Evolutionary conservation across 1,140 invertebrate genomes (phyloP), one percentile per base, ranked within the genome.

Genomic region (Bombus cullumanus): DNA sequence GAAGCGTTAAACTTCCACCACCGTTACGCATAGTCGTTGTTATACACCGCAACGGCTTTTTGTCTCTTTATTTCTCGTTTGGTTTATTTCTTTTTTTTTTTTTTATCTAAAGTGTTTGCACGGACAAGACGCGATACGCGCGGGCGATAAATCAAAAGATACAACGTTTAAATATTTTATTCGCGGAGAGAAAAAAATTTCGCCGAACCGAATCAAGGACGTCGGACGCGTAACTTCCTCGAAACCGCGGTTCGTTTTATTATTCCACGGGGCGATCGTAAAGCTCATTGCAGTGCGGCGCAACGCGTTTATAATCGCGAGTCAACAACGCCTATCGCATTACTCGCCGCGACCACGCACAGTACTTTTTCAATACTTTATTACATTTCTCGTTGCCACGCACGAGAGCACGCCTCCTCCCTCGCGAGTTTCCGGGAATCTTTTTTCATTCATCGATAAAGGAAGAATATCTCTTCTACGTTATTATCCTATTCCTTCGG

Each of bases 261-360:
- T 62, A 87, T 77, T 83, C 88, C 39, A 43, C 77, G 57, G 72
- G n/a, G 66, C 31, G n/a, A 82, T 86, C 73, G 68, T 22, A 64
- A 83, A 28, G 74, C 86, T 87, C 69, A 68, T 87, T 84, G 85
- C 85, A 83, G 85, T 73, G 74, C 81, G 81, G 34, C 85, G 85
- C 81, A 83, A 83, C 81, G 66, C 41, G 66, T 83, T 78, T n/a
- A 25, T 75, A 68, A 82, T 86, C 76, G 41, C 79, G 22, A 83
- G 64, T 84, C 73, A 81, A 83, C 76, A 77, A 73, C 81, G 82
- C 69, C 73, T 86, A 74, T 69, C 88, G 82, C 64, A 25, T 86
- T 83, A 83, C 76, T 85, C 39, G 18, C 31, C 47, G 31, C 15
- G 57, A 13, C 41, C 83, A 64, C 83, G 37, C 59, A 53, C 69